phyloP scores from a whole-genome alignment of 2,113 vertebrate species.

The Megaceryle maxima region DNA sequence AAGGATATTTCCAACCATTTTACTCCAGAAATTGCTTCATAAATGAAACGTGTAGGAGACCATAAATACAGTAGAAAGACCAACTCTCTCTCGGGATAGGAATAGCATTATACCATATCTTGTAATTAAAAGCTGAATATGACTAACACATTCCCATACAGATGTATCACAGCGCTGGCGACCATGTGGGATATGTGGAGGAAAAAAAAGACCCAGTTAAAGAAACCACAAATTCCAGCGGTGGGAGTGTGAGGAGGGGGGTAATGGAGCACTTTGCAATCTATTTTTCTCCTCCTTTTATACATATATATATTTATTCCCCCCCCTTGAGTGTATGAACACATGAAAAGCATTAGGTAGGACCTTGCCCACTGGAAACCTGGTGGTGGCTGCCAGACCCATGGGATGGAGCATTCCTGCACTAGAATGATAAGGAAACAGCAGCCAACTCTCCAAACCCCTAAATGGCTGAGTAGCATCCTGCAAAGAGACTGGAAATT shows the following conservation, averaged over 20 bases:
- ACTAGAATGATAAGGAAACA: background rate
- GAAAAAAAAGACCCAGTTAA: background rate
- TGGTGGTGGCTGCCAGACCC: background rate
- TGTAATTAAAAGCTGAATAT: conserved; percentile 44
- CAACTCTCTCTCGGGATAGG: background rate
- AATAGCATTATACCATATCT: background rate
- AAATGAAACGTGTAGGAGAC: background rate
- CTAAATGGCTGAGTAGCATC: rapidly evolving
- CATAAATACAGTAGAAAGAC: background rate
- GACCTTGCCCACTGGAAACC: background rate
- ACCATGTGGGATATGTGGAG: background rate
- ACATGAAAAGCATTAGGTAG: conserved; percentile 27
- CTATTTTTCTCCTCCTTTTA: background rate
- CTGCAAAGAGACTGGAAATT: background rate
- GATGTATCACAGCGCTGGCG: background rate
- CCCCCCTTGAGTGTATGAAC: background rate
- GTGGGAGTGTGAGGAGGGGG: background rate
- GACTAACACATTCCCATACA: conserved; percentile 27
- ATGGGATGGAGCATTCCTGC: rapidly evolving
- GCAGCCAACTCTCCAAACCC: background rate
- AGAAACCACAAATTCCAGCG: conserved; percentile 38
- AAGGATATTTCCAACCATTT: background rate
- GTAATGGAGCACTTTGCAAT: background rate
- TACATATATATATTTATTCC: too few relatives aligned
- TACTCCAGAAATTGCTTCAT: background rate